Percentiles rank a stretch among this genome's conserved stretches.
Conservation (phyloP, 1,140 invertebrate species). For the Trichoplusia ni region DNA sequence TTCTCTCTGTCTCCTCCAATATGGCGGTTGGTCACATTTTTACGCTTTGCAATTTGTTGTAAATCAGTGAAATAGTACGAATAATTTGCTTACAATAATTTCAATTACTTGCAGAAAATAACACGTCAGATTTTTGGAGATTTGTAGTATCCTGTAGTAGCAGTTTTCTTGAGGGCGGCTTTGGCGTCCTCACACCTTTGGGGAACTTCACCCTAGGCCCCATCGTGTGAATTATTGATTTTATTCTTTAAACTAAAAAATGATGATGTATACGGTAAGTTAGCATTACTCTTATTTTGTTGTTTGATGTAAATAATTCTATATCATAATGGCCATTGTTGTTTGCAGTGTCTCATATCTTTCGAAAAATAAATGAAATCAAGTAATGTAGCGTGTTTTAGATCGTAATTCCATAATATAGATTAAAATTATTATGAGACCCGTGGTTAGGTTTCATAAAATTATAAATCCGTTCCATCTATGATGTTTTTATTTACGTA, state of each 20-base stretch:
- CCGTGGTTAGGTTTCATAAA: too few species aligned
- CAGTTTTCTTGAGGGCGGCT: background rate
- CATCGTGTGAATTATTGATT: constrained; percentile 54
- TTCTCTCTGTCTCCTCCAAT: constrained; percentile 23
- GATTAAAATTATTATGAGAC: too few species aligned
- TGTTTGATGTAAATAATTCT: too few species aligned
- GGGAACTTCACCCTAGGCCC: constrained; percentile 19
- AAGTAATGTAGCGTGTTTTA: too few species aligned
- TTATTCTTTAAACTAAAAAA: constrained; percentile 46
- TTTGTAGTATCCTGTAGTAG: background rate
- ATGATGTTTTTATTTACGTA: too few species aligned
- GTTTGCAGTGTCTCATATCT: too few species aligned
- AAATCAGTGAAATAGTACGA: background rate
- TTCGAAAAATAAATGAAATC: too few species aligned
- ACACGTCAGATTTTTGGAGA: background rate
- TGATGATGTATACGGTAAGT: constrained; percentile 77
- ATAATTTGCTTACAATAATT: background rate
- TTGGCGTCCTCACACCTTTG: constrained; percentile 39
- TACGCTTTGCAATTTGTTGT: constrained; percentile 25
- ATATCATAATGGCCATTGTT: too few species aligned
- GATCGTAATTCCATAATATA: too few species aligned
- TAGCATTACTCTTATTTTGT: too few species aligned
- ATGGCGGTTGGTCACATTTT: constrained; percentile 54
- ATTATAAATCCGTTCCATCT: too few species aligned
- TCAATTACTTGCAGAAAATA: constrained; percentile 4